Conservation (phyloP, 2,797 vertebrate genomes). For the Periparus ater region DNA sequence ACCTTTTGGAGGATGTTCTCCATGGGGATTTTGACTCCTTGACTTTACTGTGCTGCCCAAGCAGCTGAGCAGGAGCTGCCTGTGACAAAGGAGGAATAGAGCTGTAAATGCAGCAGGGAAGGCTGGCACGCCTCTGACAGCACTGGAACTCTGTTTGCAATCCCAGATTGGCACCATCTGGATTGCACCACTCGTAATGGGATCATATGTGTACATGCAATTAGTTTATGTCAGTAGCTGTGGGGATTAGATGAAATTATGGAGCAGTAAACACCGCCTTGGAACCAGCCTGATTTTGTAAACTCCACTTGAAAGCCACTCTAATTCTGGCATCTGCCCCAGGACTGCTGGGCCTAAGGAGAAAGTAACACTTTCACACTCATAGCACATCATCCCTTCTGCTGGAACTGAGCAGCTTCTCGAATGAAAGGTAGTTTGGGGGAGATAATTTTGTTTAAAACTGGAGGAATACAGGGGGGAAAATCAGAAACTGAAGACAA, state of each 20-base stretch:
- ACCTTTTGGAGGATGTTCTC: background rate
- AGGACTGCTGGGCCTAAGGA: conserved; percentile 4
- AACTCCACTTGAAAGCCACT: conserved; percentile 46
- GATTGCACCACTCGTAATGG: conserved; percentile 50
- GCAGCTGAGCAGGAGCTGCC: background rate
- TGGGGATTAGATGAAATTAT: conserved; percentile 57
- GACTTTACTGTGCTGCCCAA: background rate
- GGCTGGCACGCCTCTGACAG: conserved; percentile 8
- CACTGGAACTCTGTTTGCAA: background rate
- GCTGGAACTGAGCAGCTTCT: background rate
- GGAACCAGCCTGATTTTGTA: conserved; percentile 52
- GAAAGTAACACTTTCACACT: background rate
- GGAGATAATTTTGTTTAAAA: background rate
- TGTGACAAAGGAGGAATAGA: background rate
- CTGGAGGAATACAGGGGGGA: background rate
- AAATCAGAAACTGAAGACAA: background rate
- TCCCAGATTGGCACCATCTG: conserved; percentile 63
- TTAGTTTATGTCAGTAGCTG: conserved; percentile 64
- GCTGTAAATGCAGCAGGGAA: conserved; percentile 12
- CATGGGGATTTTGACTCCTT: fast-evolving
- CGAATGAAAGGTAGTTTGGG: background rate
- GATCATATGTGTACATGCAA: conserved; percentile 48
- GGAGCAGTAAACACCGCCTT: conserved; percentile 38
- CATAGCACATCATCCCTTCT: background rate
- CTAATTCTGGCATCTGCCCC: conserved; percentile 4